Evolutionary conservation across 2,113 vertebrate genomes (phyloP), one percentile per base, ranked within the genome.

Genomic region (Leucopsar rothschildi): DNA sequence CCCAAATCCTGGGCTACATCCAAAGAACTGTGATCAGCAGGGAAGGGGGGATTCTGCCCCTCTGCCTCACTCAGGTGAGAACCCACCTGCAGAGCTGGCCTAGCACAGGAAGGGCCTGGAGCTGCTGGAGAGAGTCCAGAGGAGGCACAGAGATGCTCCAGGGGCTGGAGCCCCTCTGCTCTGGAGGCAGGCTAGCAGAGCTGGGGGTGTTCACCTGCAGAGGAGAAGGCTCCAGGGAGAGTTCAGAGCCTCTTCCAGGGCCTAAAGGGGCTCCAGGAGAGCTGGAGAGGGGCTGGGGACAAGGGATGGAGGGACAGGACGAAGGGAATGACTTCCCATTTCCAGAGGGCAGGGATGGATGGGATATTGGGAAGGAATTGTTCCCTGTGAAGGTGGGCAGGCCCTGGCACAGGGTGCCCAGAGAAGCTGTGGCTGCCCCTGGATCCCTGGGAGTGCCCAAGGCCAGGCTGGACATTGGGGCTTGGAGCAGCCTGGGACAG

Each of bases 341-440:
- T 49, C 11, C 49, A 23, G 40, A 56, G 40, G 22, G 39, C 27
- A 53, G 81, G 57, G 22, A 0, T 11, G 1, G 59, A 23, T 84
- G 29, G 50, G 35, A 40, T 4, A 16, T 12, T 65, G 82, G 42
- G 29, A 0, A 24, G 35, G 15, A 40, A 64, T 65, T 45, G 1
- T 3, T 55, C 11, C 5, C 68, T 63, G 47, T 0, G 8, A 45
- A 47, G 31, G 56, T 31, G 37, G 12, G 2, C 0, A 49, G 50
- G 18, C 4, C 2, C 14, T 82, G 64, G 53, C 4, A 59, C 15
- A 37, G 37, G 37, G 37, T 50, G 3, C 18, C 49, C 82, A 85
- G 60, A 29, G 69, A 2, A 73, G n/a, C 50, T 75, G 70, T 24
- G 60, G 50, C 50, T 85, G 42, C 20, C 52, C 70, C 60, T 80